These are phyloP conservation scores for Vidua chalybeata DNA, from an alignment of 2,113 vertebrate genomes.

Conservation along the genomic window DNA sequence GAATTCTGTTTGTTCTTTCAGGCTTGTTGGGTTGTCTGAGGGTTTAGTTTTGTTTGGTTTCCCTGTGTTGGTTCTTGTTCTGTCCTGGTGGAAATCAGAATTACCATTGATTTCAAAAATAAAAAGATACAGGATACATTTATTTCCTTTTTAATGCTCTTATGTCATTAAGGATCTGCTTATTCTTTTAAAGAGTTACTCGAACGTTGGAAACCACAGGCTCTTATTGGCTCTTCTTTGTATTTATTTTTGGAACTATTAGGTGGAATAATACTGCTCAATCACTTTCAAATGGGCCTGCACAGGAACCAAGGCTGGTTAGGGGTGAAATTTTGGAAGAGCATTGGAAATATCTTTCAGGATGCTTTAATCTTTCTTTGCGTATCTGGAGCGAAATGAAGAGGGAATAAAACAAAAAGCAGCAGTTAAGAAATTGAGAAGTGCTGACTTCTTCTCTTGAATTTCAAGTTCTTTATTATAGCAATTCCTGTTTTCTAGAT, in stretches of 20 bases:
- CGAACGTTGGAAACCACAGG: background rate
- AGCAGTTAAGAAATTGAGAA: constrained; percentile 12
- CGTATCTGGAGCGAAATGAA: background rate
- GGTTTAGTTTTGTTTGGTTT: background rate
- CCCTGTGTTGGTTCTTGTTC: background rate
- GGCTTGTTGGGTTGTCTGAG: background rate
- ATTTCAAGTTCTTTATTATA: background rate
- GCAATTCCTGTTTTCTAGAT: background rate
- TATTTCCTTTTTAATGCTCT: background rate
- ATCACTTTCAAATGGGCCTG: background rate
- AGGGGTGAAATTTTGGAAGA: background rate
- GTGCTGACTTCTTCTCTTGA: background rate
- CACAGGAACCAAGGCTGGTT: background rate
- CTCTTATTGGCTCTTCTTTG: background rate
- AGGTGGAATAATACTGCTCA: background rate
- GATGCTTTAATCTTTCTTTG: background rate
- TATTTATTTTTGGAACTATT: constrained; percentile 23
- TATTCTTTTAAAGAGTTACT: background rate
- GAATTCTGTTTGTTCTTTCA: background rate
- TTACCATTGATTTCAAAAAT: background rate
- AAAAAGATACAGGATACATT: background rate
- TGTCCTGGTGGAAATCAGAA: background rate
- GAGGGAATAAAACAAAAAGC: background rate
- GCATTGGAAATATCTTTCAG: background rate
- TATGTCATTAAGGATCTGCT: background rate